Evolutionary conservation across 2,888 invertebrate genomes (phyloP), one percentile per base, ranked within the genome.

Genomic region (Onthophagus sagittarius): DNA sequence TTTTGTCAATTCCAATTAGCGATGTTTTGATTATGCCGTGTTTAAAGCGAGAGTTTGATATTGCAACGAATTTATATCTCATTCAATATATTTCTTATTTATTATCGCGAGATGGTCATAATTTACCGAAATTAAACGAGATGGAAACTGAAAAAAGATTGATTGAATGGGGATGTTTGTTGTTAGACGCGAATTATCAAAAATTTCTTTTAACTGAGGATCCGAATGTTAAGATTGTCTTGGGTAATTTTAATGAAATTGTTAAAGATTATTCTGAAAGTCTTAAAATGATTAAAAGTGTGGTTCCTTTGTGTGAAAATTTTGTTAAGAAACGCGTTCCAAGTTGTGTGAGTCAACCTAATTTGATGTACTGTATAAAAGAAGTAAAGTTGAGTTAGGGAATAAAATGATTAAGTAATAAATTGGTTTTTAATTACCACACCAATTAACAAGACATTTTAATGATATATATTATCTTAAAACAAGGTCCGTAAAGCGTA

Each of bases 141-240:
- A 76, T 83, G 2, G 83, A 86, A 31, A 85, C 85, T 75, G 89
- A 91, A 79, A 86, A 86, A 75, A 89, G 88, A 76, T 79, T 92
- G 14, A 86, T 90, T 78, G 88, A 90, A 75, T 93, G 93, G 93
- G 87, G 88, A 65, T 87, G 85, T 33, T 80, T 90, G 31, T 79
- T 93, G 6, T 84, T 92, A 75, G 92, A 93, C 84, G 88, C 92
- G 5, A 91, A 91, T 83, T 92, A 91, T 83, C 92, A 92, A 79
- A 90, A 91, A 78, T 90, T 90, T 79, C 79, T 92, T 64, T 85
- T 92, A 77, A 89, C 90, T 1, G 89, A 88, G 79, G 90, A 92
- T 84, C 82, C 86, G 0, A 86, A 87, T 77, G 88, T 91, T 5
- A 83, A 87, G 7, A 79, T 83, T 67, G 84, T 88, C 9, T 83